Percentiles rank a stretch among this genome's conserved stretches.
phyloP scores from a whole-genome alignment of 2,797 vertebrate species.

The Nannoperca obscura region DNA sequence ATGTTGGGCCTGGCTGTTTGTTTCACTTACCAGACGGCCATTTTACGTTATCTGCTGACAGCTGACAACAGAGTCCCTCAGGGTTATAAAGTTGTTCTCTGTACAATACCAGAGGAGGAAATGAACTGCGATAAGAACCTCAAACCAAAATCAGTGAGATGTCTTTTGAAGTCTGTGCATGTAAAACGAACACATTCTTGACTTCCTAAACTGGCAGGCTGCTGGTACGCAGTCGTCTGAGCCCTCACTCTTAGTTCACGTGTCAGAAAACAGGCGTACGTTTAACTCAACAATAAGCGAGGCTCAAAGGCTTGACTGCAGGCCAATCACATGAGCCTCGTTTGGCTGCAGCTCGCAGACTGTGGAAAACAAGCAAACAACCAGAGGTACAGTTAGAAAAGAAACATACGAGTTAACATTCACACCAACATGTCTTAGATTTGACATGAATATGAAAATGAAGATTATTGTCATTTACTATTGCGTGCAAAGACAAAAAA shows the following conservation, averaged over 20 bases:
- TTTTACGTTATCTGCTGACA: neutral
- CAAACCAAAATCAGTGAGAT: neutral
- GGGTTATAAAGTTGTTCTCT: too few species aligned
- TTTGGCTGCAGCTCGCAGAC: slow-evolving; percentile 22
- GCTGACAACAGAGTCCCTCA: neutral
- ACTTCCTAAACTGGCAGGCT: neutral
- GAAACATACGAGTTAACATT: too few species aligned
- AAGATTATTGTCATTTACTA: neutral
- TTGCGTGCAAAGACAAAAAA: neutral
- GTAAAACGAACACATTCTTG: neutral
- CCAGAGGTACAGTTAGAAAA: neutral
- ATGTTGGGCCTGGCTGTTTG: neutral
- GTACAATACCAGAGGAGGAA: neutral
- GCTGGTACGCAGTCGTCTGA: slow-evolving; percentile 26
- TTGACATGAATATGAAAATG: neutral
- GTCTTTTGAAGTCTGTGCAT: neutral
- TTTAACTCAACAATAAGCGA: slow-evolving; percentile 61
- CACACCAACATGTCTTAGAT: neutral
- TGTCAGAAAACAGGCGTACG: slow-evolving; percentile 46
- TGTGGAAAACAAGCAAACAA: neutral
- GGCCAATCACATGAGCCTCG: slow-evolving; percentile 42
- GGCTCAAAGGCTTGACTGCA: slow-evolving; percentile 60
- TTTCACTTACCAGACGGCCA: too few species aligned
- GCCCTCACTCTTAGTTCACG: slow-evolving; percentile 42
- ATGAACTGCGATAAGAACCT: rapidly evolving